A percentile compares a stretch with the other conserved stretches of the same genome.
Evolutionary conservation across 1,140 invertebrate genomes (phyloP).

Genomic region (Stratiolaelaps scimitus): DNA sequence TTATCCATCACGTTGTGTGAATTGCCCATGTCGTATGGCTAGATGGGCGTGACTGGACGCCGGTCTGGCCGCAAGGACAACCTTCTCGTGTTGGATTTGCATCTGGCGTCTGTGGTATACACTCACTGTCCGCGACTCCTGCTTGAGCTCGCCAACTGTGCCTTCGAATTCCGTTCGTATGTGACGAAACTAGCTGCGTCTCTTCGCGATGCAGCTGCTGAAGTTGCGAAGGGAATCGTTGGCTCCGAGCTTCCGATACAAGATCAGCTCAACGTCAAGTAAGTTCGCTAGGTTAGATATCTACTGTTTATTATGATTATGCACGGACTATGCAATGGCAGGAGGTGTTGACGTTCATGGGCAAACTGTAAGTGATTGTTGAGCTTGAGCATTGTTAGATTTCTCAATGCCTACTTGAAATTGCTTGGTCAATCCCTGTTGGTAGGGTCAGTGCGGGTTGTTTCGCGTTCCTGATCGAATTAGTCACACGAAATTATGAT

Average conservation of each 20-base stretch:
- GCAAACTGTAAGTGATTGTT: neutral
- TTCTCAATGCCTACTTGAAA: too few species aligned
- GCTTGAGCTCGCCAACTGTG: constrained; percentile 65
- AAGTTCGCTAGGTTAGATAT: neutral
- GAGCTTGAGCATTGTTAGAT: constrained; percentile 30
- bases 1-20: too few species aligned
- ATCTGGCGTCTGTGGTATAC: constrained; percentile 83
- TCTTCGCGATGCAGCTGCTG: constrained; percentile 73
- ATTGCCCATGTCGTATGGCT: too few species aligned
- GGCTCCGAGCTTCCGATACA: constrained; percentile 37
- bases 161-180: constrained; percentile 57
- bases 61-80: neutral
- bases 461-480: too few species aligned
- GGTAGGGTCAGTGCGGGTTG: too few species aligned
- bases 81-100: constrained; percentile 50
- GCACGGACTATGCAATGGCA: neutral
- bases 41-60: too few species aligned
- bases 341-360: neutral
- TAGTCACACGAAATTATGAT: too few species aligned
- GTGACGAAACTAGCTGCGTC: constrained; percentile 60
- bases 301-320: neutral
- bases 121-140: constrained; percentile 75
- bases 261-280: constrained; percentile 29
- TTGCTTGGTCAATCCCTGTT: too few species aligned
- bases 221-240: constrained; percentile 81